Percentiles rank a stretch among this genome's conserved stretches.
These are phyloP conservation scores for Habrosyne pyritoides DNA, from an alignment of 2,888 invertebrate species.

Conservation along the genomic window DNA sequence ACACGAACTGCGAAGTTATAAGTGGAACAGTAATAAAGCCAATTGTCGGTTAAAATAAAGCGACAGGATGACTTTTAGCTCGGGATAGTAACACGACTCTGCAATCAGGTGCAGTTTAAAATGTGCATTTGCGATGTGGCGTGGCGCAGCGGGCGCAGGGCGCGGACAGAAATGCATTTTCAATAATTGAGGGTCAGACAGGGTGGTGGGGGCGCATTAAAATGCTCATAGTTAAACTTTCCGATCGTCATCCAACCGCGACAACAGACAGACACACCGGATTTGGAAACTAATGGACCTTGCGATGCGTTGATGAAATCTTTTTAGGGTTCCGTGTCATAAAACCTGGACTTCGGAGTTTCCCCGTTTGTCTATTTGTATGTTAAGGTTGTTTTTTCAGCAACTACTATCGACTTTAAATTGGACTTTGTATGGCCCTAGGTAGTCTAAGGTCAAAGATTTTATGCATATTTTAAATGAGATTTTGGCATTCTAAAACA, in stretches of 20 bases:
- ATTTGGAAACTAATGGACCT: conserved; percentile 42
- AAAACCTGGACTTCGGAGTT: not conserved
- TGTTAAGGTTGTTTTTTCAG: too few relatives aligned
- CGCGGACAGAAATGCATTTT: conserved; percentile 81
- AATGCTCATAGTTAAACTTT: conserved; percentile 74
- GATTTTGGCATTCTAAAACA: too few relatives aligned
- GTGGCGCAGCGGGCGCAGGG: conserved; percentile 62
- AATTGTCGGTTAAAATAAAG: conserved; percentile 65
- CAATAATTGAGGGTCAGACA: conserved; percentile 83
- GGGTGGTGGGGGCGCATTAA: conserved; percentile 74
- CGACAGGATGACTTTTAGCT: conserved; percentile 75
- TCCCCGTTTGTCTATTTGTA: too few relatives aligned
- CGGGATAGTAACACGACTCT: conserved; percentile 73
- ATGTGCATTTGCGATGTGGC: conserved; percentile 81
- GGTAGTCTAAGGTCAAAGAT: too few relatives aligned
- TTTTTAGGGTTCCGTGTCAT: not conserved
- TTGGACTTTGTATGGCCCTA: too few relatives aligned
- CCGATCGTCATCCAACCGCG: conserved; percentile 56
- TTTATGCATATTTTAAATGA: too few relatives aligned
- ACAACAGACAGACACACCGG: conserved; percentile 30
- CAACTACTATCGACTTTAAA: too few relatives aligned
- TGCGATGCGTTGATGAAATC: conserved; percentile 3
- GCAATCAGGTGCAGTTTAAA: conserved; percentile 83
- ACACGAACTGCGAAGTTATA: conserved; percentile 41
- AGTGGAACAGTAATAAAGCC: conserved; percentile 47